Evolutionary conservation across 2,797 vertebrate species (phyloP), one percentile per base, ranked within the genome.

Genomic region (Hipposideros larvatus): DNA sequence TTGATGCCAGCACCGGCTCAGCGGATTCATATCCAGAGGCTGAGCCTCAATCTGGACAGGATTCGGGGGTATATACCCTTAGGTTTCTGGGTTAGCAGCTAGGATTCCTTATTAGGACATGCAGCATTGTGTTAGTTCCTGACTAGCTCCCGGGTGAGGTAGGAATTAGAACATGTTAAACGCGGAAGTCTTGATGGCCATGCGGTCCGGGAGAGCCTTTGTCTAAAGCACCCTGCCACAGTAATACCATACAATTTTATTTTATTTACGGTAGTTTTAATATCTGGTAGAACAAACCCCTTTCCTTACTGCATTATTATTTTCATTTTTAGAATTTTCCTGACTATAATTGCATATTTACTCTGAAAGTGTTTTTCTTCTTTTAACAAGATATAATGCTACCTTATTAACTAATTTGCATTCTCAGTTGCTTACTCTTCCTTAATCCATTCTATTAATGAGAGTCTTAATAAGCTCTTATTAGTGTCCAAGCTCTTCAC

Each of bases 301-400:
- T 82, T 95, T 28, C 75, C 16, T 91, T n/a, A 71, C 41, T 88
- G 53, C 26, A 63, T 84, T 80, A 80, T 90, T 90, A 75, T 19
- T 97, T 86, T 80, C 16, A 9, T 61, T 90, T 95, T 91, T 90
- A 71, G 31, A 88, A 86, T 73, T 94, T 94, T 94, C 31, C 55
- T 90, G 53, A n/a, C 24, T 82, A 46, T 87, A 71, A 68, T 86
- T 90, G 22, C 24, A 51, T 90, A 31, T 90, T 90, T 92, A 90
- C 77, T 93, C 66, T 82, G 41, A 85, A 94, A 92, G 48, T 88
- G 21, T 92, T 80, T 88, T 65, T 94, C 46, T 92, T 88, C 63
- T 95, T 95, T 84, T 70, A 86, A 82, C 16, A 92, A 59, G 16
- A 28, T 68, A 1, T 88, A 88, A 95, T 94, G 59, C 43, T 83